phyloP scores from a whole-genome alignment of 2,797 vertebrate genomes.

The Triplophysa yarkandensis region DNA sequence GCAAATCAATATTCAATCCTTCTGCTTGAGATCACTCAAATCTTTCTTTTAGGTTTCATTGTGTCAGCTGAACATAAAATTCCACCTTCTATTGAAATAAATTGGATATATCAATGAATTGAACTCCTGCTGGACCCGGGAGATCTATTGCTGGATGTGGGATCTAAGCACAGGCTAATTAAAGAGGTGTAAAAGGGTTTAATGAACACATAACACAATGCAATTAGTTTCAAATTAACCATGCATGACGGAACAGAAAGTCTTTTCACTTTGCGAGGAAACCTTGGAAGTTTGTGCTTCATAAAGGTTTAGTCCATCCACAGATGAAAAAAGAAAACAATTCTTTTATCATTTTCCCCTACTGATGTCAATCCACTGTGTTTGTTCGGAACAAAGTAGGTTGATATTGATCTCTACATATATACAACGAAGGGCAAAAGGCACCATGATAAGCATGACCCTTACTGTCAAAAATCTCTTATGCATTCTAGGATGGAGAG shows the following conservation, averaged over 20 bases:
- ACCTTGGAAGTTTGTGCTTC: background rate
- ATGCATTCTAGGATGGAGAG: background rate
- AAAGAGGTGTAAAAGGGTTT: conserved; percentile 23
- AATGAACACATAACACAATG: conserved; percentile 40
- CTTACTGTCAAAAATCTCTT: background rate
- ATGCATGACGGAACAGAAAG: conserved; percentile 24
- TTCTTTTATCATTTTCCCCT: background rate
- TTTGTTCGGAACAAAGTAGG: background rate
- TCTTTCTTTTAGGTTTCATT: background rate
- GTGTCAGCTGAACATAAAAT: background rate
- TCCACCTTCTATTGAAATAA: conserved; percentile 12
- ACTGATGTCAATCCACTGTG: background rate
- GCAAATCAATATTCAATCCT: conserved; percentile 43
- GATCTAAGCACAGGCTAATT: conserved; percentile 27
- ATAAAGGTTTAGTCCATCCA: background rate
- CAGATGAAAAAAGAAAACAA: background rate
- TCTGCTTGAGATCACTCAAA: conserved; percentile 34
- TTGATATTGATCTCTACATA: background rate
- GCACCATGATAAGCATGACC: background rate
- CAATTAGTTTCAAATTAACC: conserved; percentile 43
- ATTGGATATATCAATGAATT: background rate
- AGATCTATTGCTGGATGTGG: conserved; percentile 8
- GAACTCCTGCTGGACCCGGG: conserved; percentile 21
- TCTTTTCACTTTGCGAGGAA: conserved; percentile 3
- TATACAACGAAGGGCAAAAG: background rate